Evolutionary conservation across 1,140 invertebrate genomes (phyloP), one percentile per base, ranked within the genome.

Genomic region (Prorops nasuta): DNA sequence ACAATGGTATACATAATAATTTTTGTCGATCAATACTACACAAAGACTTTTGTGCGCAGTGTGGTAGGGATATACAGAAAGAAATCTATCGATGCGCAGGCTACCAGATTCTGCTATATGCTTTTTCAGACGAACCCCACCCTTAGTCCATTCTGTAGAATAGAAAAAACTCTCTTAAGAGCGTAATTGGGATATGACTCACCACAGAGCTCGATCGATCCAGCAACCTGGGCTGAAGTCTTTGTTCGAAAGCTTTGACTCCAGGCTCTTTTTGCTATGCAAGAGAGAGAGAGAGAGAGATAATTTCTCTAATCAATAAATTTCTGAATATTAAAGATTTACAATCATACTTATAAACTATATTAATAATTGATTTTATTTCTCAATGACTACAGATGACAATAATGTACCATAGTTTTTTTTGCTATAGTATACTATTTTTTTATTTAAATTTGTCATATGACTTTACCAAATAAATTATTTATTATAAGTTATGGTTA

Each of bases 21-120:
- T 74, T 74, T 73, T 65, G 58, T 56, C 69, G 72, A 78, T 78
- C 75, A 76, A 78, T 78, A 78, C 71, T 62, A 68, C 56, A 75
- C 72, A 74, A 74, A 69, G 64, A 66, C 57, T 59, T n/a, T 67
- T 56, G 56, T 61, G 50, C 59, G 56, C 66, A 67, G 67, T 70
- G 72, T 68, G 66, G 73, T 75, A 67, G 51, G 56, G 51, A 63
- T 54, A 58, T 42, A 35, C 44, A 51, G 59, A 66, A 52, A 64
- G 56, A 56, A 53, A 68, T 60, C 62, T 54, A 54, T 68, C 63
- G 66, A 69, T 72, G 71, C 68, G 72, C 65, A 70, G 61, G 54
- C 54, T 63, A 59, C 54, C 41, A 49, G 47, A 43, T 56, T 44
- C 44, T 64, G 58, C 56, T 38, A 48, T 46, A 57, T 39, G 12